Evolutionary conservation across 1,140 invertebrate genomes (phyloP).

Genomic region (Dinothrombium tinctorium): DNA sequence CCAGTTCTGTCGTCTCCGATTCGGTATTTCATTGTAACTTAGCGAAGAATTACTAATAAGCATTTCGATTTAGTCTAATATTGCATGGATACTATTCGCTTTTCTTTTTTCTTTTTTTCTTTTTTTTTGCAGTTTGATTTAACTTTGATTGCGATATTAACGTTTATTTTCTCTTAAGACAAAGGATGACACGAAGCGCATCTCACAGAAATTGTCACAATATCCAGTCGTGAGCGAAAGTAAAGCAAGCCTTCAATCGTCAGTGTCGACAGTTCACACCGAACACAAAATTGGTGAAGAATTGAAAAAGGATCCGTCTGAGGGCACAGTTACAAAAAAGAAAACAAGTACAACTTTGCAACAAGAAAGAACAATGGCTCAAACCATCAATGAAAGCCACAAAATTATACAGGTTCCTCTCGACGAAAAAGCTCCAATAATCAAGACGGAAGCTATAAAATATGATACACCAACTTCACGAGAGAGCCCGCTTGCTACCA

Average conservation of each 20-base stretch:
- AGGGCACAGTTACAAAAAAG: constrained; percentile 8
- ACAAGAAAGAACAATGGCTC: constrained; percentile 12
- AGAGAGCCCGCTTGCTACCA: constrained; percentile 27
- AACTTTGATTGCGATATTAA: not conserved
- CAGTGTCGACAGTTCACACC: constrained; percentile 7
- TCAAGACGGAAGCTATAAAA: constrained; percentile 40
- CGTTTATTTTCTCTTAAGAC: not conserved
- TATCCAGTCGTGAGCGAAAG: too few relatives aligned
- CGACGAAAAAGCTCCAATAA: constrained; percentile 26
- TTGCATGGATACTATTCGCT: too few relatives aligned
- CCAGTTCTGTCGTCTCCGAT: not conserved
- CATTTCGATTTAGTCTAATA: not conserved
- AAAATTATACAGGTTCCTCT: constrained; percentile 13
- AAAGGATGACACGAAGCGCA: too few relatives aligned
- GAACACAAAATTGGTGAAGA: constrained; percentile 7
- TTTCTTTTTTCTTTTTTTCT: constrained; percentile 1
- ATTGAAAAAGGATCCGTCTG: not conserved
- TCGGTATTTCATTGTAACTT: constrained; percentile 4
- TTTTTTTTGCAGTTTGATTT: not conserved
- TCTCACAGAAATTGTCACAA: too few relatives aligned
- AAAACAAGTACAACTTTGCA: constrained; percentile 8
- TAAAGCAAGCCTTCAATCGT: not conserved
- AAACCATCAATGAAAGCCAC: constrained; percentile 12
- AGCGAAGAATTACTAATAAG: not conserved
- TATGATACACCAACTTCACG: constrained; percentile 24